Conservation (phyloP, 2,888 invertebrate genomes). For the Agriopis marginaria region DNA sequence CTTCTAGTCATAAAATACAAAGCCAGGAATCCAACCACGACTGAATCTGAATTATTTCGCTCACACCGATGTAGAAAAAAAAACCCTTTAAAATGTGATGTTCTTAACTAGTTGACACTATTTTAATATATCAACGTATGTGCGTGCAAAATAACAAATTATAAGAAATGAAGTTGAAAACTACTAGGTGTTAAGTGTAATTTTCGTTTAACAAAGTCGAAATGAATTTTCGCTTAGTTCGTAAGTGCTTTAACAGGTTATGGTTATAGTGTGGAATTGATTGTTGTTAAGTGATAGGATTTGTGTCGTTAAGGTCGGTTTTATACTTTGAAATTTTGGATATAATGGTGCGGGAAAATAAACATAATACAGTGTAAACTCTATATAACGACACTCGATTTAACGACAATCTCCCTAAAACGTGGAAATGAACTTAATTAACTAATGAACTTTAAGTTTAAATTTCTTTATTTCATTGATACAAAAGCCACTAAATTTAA, state of each 20-base stretch:
- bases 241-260: constrained; percentile 49
- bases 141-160: constrained; percentile 57
- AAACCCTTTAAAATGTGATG: constrained; percentile 72
- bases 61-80: constrained; percentile 65
- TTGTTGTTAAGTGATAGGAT: constrained; percentile 36
- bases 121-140: constrained; percentile 77
- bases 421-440: no score
- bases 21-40: constrained; percentile 37
- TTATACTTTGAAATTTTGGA: constrained; percentile 28
- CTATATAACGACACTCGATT: no score
- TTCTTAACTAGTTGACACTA: constrained; percentile 77
- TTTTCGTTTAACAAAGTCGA: constrained; percentile 66
- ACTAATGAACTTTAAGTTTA: no score
- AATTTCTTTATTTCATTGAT: no score
- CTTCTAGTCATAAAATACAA: constrained; percentile 61
- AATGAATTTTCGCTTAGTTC: constrained; percentile 64
- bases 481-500: no score
- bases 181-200: constrained; percentile 78
- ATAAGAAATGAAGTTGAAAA: constrained; percentile 73
- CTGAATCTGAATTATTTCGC: constrained; percentile 56
- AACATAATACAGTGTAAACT: no score
- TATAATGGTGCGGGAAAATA: constrained; percentile 31
- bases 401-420: no score
- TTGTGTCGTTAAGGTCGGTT: constrained; percentile 22
- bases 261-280: constrained; percentile 44